Evolutionary conservation across 2,113 vertebrate genomes (phyloP), one percentile per base, ranked within the genome.

Genomic region (Protomyctophum bolini): DNA sequence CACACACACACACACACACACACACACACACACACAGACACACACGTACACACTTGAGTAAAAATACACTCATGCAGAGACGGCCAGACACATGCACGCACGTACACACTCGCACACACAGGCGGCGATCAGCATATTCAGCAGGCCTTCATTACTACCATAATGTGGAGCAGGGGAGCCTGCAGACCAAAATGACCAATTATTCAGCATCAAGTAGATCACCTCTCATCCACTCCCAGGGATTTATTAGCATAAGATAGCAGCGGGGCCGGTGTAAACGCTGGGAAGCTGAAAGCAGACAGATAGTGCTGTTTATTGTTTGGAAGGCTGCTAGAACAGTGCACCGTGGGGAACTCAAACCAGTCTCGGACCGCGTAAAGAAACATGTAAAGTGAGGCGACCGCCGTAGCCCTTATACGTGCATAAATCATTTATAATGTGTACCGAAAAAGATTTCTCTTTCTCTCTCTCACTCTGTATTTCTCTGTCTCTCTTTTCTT

Each of bases 121-220:
- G 29, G 29, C 79, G 85, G 89, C 91, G 92, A 96, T 97, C 96
- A 96, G 92, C 95, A 96, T 96, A 95, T 94, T 92, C 94, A 95
- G 93, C 88, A 91, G 93, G 86, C 90, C 91, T 91, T 93, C 90
- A 91, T 92, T 92, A 93, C 85, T 82, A 81, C 81, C 83, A 79
- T 89, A 91, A 92, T 91, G 84, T 85, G 88, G 80, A 91, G 80
- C 86, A 84, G 82, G 88, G 88, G 85, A 89, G 86, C 80, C 84
- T 73, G 79, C 81, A 89, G 5, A 87, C 90, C 83, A 89, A 92
- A 89, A 91, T 90, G 90, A 86, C 91, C 89, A 88, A 90, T 90
- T 90, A 90, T 88, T 87, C 84, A 87, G 89, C 90, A 82, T 88
- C 79, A 87, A 89, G 77, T 90, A 83, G 82, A 85, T 88, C 77